Evolutionary conservation across 2,113 vertebrate species (phyloP).

Genomic region (Cepphus grylle): DNA sequence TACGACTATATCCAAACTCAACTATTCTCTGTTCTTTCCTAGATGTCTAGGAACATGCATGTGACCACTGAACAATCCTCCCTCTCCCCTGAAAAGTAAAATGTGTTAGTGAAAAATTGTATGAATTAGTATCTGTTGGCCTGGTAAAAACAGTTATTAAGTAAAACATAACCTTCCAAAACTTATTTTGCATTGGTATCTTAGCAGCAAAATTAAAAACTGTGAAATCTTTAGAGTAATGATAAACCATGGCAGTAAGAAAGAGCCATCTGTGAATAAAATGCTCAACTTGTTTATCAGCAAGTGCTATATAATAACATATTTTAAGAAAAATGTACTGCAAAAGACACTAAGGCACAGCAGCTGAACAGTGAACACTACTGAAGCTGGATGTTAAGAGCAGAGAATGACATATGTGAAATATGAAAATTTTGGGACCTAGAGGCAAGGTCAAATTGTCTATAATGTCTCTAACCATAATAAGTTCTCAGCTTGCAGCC

Average conservation of each 20-base stretch:
- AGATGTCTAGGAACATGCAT: neutral
- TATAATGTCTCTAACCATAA: slow-evolving; percentile 53
- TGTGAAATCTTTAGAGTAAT: neutral
- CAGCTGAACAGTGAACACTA: slow-evolving; percentile 17
- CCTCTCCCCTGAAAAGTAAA: rapidly evolving
- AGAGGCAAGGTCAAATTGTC: slow-evolving; percentile 71
- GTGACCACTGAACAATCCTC: neutral
- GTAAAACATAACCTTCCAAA: neutral
- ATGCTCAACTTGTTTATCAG: slow-evolving; percentile 18
- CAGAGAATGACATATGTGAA: slow-evolving; percentile 36
- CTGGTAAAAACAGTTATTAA: neutral
- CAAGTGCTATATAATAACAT: neutral
- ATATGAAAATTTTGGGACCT: slow-evolving; percentile 41
- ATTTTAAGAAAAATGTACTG: slow-evolving; percentile 36
- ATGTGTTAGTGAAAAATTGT: neutral
- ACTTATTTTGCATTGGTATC: neutral
- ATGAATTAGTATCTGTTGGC: neutral
- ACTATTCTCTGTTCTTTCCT: neutral
- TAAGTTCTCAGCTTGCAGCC: slow-evolving; percentile 59
- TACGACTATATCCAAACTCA: neutral
- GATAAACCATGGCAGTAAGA: slow-evolving; percentile 9
- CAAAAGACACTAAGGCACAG: neutral
- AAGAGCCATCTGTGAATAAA: slow-evolving; percentile 23
- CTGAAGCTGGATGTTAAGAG: slow-evolving; percentile 9
- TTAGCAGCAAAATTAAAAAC: neutral